Percentiles rank a stretch among this genome's conserved stretches.
Evolutionary conservation across 2,888 invertebrate genomes (phyloP).

Genomic region (Apantesis nais): DNA sequence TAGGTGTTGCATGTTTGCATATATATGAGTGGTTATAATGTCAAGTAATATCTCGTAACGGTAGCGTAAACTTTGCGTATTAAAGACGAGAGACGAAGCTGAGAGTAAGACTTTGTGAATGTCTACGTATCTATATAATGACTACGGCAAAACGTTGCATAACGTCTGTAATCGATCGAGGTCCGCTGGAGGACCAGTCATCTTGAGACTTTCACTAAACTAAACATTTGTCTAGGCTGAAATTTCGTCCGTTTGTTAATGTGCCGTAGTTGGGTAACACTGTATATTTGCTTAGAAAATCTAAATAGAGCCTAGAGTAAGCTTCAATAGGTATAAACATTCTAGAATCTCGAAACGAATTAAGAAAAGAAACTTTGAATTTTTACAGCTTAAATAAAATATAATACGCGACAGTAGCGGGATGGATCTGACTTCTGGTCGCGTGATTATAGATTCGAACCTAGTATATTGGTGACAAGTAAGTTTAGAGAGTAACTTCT

Average conservation of each 20-base stretch:
- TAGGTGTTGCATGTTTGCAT: neutral
- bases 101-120: neutral
- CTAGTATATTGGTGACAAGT: too few species aligned
- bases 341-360: neutral
- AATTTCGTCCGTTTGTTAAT: conserved; percentile 49
- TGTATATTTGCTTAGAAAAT: conserved; percentile 5
- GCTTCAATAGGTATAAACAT: neutral
- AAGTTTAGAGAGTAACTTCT: too few species aligned
- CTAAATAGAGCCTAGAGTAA: neutral
- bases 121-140: conserved; percentile 18
- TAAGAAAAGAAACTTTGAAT: too few species aligned
- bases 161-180: conserved; percentile 10
- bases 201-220: conserved; percentile 14
- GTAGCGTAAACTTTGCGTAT: neutral
- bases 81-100: neutral
- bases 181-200: conserved; percentile 7
- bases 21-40: neutral
- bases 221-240: conserved; percentile 55
- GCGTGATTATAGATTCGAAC: too few species aligned
- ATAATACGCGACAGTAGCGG: too few species aligned
- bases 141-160: conserved; percentile 20
- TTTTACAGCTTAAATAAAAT: neutral
- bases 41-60: neutral
- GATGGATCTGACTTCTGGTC: too few species aligned
- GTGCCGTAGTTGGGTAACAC: conserved; percentile 15